Percentiles rank a stretch among this genome's conserved stretches.
phyloP scores from a whole-genome alignment of 1,140 invertebrate genomes.

The Portunus trituberculatus region DNA sequence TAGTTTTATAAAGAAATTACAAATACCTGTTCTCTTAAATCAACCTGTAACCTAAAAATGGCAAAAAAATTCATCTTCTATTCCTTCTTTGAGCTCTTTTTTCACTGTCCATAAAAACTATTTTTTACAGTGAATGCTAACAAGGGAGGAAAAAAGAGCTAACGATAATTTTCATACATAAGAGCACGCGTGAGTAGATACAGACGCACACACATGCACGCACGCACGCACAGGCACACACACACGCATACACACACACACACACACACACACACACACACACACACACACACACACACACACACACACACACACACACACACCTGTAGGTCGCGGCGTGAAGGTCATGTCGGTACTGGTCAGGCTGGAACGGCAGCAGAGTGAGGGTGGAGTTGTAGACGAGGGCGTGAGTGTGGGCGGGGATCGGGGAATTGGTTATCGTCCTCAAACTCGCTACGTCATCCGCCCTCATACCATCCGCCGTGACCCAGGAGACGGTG shows the following conservation, averaged over 20 bases:
- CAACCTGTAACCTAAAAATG: too few species aligned
- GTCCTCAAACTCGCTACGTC: slow-evolving; percentile 93
- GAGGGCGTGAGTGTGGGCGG: neutral
- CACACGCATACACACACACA: neutral
- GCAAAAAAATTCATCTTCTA: too few species aligned
- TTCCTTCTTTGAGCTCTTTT: too few species aligned
- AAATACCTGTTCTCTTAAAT: too few species aligned
- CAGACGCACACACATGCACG: neutral
- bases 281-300: neutral
- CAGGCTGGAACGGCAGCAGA: slow-evolving; percentile 54
- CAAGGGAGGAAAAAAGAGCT: too few species aligned
- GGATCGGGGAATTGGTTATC: slow-evolving; percentile 80
- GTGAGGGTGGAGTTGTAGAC: slow-evolving; percentile 57
- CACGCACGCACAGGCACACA: neutral
- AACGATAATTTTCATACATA: too few species aligned
- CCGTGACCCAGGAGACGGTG: slow-evolving; percentile 94
- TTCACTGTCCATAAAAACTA: too few species aligned
- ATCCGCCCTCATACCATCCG: slow-evolving; percentile 92
- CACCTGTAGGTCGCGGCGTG: slow-evolving; percentile 67
- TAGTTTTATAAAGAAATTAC: too few species aligned
- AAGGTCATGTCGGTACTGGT: slow-evolving; percentile 65
- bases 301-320: slow-evolving; percentile 21
- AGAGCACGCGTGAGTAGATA: neutral
- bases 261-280: neutral
- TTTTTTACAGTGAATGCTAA: too few species aligned